These are phyloP conservation scores for Yponomeuta malinellus DNA, from an alignment of 2,888 invertebrate genomes.

Conservation along the genomic window DNA sequence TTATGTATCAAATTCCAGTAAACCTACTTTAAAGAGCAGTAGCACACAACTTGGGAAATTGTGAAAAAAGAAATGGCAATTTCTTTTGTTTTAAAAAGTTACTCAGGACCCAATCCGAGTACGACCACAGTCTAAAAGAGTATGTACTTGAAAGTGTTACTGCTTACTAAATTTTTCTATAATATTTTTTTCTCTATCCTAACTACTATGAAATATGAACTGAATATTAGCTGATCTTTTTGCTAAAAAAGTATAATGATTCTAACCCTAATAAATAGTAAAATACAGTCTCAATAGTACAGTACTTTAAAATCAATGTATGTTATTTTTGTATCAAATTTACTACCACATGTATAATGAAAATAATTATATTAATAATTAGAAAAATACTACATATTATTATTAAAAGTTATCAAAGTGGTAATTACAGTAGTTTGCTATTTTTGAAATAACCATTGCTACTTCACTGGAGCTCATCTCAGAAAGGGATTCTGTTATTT, in stretches of 20 bases:
- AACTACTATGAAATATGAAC: neutral
- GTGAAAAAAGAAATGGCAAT: too few species aligned
- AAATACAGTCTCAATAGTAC: neutral
- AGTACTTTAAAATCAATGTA: too few species aligned
- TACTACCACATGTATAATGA: too few species aligned
- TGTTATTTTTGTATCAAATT: too few species aligned
- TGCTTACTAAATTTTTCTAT: neutral
- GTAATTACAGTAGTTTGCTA: constrained; percentile 3
- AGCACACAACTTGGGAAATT: too few species aligned
- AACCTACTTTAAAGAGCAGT: too few species aligned
- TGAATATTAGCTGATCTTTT: neutral
- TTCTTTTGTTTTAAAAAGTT: too few species aligned
- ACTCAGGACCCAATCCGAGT: too few species aligned
- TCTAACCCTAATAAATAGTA: neutral
- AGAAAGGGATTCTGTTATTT: neutral
- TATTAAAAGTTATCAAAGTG: neutral
- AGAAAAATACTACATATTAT: neutral
- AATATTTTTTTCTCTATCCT: neutral
- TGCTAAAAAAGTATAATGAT: neutral
- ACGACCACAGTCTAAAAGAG: too few species aligned
- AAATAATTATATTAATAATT: neutral
- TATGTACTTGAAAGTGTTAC: neutral
- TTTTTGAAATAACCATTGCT: neutral
- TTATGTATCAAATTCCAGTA: too few species aligned
- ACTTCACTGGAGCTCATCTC: constrained; percentile 16